Base-by-base conservation (phyloP, 2,113 vertebrate species). In the Phrynosoma platyrhinos region DNA sequence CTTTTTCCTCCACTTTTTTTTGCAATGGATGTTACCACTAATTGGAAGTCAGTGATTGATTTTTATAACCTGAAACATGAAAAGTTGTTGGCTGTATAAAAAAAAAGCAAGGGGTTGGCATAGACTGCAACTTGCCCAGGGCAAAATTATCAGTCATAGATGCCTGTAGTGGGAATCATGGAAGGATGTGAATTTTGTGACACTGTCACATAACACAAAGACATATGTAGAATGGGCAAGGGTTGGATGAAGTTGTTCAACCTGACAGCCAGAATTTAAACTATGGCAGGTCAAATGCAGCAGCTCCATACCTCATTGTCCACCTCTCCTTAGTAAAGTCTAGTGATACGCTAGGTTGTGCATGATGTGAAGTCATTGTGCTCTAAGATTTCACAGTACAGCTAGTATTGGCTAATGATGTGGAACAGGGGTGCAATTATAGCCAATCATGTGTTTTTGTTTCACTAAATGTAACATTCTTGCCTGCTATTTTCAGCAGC, bases 61-160 rank as follows among this genome's bases (percentile, higher is more conserved):
- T 83, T 77, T 68, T 66, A 53, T 76, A 76, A 75, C 71, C 58
- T 68, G 82, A 58, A 83, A 83, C 64, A 3, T 5, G 1, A 14
- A 58, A 25, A 79, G 83, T 77, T 88, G 87, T 83, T 25, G 58
- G 71, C 87, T 83, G 23, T 75, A 13, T 88, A 53, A 83, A 82
- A 88, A 36, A 20, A 52, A 71, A 88, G 30, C n/a, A 9, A 82
- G 53, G 80, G 58, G 8, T 88, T 72, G 42, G 30, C 80, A 82
- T 18, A 77, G 21, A 12, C 53, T n/a, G 66, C 52, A 76, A 52
- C 12, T 68, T 82, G 71, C 62, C 62, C 52, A 20, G 40, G 72
- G 40, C 58, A 5, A 88, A 80, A 18, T 47, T 82, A 79, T 76
- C 79, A 82, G 69, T 88, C 79, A 64, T 52, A 30, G 13, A 77